phyloP scores from a whole-genome alignment of 2,888 invertebrate species.

The Eupithecia subumbrata region DNA sequence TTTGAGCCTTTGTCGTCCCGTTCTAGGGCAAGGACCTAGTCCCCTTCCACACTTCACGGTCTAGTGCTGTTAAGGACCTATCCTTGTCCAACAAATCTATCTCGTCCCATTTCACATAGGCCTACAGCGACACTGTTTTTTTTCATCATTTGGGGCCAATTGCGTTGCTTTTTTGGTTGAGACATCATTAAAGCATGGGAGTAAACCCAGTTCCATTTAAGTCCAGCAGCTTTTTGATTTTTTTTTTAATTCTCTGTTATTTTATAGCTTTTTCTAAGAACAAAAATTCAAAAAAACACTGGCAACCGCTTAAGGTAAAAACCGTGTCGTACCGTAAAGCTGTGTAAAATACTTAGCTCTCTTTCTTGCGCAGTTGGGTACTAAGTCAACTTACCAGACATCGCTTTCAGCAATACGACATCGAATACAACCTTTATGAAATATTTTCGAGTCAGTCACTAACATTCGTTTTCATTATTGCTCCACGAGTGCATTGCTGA shows the following conservation, averaged over 20 bases:
- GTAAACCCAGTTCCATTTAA: not conserved
- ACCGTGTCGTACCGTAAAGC: not conserved
- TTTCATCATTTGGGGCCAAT: not conserved
- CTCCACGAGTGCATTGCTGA: slow-evolving; percentile 33
- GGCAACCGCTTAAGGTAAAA: not conserved
- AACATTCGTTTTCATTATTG: slow-evolving; percentile 43
- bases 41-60: not conserved
- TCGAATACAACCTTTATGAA: not conserved
- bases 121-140: not conserved
- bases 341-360: not conserved
- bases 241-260: not conserved
- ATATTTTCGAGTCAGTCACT: slow-evolving; percentile 38
- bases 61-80: not conserved
- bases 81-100: not conserved
- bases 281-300: not conserved
- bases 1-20: not conserved
- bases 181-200: not conserved
- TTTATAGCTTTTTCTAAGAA: not conserved
- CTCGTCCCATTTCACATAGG: not conserved
- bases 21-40: not conserved
- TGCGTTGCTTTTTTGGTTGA: not conserved
- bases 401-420: not conserved
- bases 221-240: not conserved
- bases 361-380: not conserved
- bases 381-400: not conserved